Evolutionary conservation across 2,113 vertebrate species (phyloP).

Genomic region (Caretta caretta): DNA sequence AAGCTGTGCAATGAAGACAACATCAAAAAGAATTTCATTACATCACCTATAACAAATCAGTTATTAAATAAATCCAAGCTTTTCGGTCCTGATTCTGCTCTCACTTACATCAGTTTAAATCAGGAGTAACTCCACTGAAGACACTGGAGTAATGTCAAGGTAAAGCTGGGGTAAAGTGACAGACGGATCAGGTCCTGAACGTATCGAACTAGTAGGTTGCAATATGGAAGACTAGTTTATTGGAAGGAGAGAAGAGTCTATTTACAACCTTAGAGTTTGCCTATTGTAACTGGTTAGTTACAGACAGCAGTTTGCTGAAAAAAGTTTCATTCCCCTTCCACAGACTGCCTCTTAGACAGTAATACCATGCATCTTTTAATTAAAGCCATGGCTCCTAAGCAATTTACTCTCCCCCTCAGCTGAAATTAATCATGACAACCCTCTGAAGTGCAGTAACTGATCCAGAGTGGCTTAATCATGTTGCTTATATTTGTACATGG

Average conservation of each 20-base stretch:
- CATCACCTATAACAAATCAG: background rate
- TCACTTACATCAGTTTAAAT: background rate
- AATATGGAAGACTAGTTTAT: background rate
- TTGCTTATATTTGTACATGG: background rate
- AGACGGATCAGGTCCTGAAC: background rate
- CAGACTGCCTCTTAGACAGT: background rate
- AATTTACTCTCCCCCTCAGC: background rate
- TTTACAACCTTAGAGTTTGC: background rate
- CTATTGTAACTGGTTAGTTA: background rate
- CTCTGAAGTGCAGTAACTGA: conserved; percentile 1
- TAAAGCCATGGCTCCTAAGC: conserved; percentile 13
- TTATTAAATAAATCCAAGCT: background rate
- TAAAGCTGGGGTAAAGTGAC: background rate
- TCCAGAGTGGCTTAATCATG: background rate
- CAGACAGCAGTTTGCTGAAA: conserved; percentile 11
- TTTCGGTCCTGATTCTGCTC: background rate
- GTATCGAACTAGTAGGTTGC: background rate
- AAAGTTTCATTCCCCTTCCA: background rate
- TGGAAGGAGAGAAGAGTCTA: background rate
- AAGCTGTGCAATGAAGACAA: conserved; percentile 79
- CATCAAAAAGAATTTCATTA: background rate
- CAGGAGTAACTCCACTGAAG: background rate
- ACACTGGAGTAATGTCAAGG: background rate
- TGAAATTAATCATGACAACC: background rate
- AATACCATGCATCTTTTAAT: conserved; percentile 15